phyloP scores from a whole-genome alignment of 2,113 vertebrate genomes.

The Eurypyga helias region DNA sequence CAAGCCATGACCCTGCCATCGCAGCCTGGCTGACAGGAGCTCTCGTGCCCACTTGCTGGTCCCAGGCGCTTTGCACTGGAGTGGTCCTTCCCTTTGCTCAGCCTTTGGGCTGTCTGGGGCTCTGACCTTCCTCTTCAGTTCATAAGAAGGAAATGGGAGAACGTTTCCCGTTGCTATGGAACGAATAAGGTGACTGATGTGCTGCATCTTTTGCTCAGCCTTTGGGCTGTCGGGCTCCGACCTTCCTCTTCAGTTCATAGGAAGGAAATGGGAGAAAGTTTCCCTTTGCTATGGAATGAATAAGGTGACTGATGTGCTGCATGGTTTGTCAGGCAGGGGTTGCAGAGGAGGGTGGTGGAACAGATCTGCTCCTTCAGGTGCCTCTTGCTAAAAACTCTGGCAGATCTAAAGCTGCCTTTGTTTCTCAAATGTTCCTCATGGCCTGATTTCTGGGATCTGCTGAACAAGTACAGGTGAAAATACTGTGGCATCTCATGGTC shows the following conservation, averaged over 20 bases:
- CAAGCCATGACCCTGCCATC: background rate
- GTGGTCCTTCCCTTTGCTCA: background rate
- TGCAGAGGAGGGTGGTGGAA: background rate
- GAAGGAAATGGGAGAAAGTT: background rate
- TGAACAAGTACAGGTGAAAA: background rate
- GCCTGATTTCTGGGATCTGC: background rate
- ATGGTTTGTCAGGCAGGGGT: background rate
- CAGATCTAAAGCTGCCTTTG: background rate
- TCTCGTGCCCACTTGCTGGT: background rate
- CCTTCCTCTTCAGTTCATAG: background rate
- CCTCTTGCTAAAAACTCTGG: background rate
- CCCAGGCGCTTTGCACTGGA: background rate
- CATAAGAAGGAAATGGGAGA: background rate
- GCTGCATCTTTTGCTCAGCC: background rate
- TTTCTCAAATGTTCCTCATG: background rate
- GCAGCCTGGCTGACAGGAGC: background rate
- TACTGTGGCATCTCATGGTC: background rate
- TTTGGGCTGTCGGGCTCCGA: too few relatives aligned
- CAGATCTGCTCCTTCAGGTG: background rate
- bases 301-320: background rate
- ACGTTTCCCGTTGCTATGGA: background rate
- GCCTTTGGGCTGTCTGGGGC: background rate
- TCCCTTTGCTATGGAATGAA: fast-evolving
- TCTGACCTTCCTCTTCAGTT: background rate
- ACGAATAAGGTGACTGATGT: fast-evolving